Conservation (phyloP, 2,888 invertebrate genomes). For the Heliconius aoede region DNA sequence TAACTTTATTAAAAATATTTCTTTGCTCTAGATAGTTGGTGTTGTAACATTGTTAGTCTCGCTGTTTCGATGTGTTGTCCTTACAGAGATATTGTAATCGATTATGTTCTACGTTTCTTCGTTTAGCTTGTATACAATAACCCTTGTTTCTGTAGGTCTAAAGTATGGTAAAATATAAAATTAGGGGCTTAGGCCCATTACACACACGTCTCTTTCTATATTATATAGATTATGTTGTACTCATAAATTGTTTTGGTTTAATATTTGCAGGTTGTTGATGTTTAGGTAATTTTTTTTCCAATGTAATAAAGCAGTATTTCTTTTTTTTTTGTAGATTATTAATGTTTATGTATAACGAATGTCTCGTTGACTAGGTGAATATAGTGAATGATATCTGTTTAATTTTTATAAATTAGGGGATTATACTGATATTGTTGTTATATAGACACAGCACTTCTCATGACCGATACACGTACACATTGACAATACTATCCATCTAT, state of each 20-base stretch:
- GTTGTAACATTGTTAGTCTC: constrained; percentile 73
- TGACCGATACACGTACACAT: constrained; percentile 70
- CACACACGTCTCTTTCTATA: constrained; percentile 57
- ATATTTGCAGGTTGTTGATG: constrained; percentile 82
- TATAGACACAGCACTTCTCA: constrained; percentile 68
- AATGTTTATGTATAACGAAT: constrained; percentile 48
- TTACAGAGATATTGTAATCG: constrained; percentile 48
- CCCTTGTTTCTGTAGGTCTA: constrained; percentile 46
- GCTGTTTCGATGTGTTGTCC: constrained; percentile 54
- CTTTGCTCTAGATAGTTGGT: constrained; percentile 75
- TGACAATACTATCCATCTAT: constrained; percentile 67
- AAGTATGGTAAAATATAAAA: constrained; percentile 43
- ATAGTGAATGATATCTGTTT: constrained; percentile 66
- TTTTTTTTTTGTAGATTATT: constrained; percentile 47
- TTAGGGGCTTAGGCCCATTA: constrained; percentile 63
- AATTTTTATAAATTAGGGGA: constrained; percentile 44
- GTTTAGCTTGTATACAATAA: constrained; percentile 57
- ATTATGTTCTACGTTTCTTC: constrained; percentile 51
- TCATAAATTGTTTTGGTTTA: constrained; percentile 72
- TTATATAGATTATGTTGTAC: constrained; percentile 66
- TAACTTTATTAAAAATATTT: constrained; percentile 63
- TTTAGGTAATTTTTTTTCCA: constrained; percentile 77
- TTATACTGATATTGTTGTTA: constrained; percentile 48
- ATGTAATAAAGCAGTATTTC: constrained; percentile 59
- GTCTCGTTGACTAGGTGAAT: constrained; percentile 43